Evolutionary conservation across 2,797 vertebrate genomes (phyloP), one percentile per base, ranked within the genome.

Genomic region (Sebastes taczanowskii): DNA sequence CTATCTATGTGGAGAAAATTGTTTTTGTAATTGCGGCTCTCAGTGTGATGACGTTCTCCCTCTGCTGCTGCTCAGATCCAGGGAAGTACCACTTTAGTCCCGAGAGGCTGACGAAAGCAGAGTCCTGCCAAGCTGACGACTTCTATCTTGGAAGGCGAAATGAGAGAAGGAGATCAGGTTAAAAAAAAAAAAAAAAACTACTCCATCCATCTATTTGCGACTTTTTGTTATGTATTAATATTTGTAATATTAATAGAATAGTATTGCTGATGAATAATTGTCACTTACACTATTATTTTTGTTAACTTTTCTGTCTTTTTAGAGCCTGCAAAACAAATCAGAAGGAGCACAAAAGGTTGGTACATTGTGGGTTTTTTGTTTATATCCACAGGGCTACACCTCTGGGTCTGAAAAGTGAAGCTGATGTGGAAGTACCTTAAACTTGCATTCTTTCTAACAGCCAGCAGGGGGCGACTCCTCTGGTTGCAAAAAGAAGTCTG

Each of bases 121-220:
- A 95, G 92, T 96, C 95, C 61, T 96, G 88, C 80, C 95, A 96
- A 13, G 52, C 61, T 4, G 96, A 95, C 0, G 96, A 98, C 4
- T 92, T 95, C 7, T 77, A 92, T 7, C 59, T 58, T 0, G 90
- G 2, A 4, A 87, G 71, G 7, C 90, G 94, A 10, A 95, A 96
- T 61, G 96, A 95, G 22, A 96, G 98, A 73, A 96, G 98, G 76
- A 96, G 96, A 78, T 99, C 98, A 10, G 98, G 98, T 99, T 92
- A 92, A 95, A 63, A 14, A 46, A 35, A 56, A 42, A 42, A 2
- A 0, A 30, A 18, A 1, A 11, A 59, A 7, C 2, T 18, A 18
- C 35, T 29, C 16, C 1, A 49, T 76, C 20, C 14, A 30, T 42
- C 18, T 14, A 1, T 23, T 7, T 77, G 11, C 25, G 18, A 52